Evolutionary conservation across 2,797 vertebrate species (phyloP).

Genomic region (Epinephelus coioides): DNA sequence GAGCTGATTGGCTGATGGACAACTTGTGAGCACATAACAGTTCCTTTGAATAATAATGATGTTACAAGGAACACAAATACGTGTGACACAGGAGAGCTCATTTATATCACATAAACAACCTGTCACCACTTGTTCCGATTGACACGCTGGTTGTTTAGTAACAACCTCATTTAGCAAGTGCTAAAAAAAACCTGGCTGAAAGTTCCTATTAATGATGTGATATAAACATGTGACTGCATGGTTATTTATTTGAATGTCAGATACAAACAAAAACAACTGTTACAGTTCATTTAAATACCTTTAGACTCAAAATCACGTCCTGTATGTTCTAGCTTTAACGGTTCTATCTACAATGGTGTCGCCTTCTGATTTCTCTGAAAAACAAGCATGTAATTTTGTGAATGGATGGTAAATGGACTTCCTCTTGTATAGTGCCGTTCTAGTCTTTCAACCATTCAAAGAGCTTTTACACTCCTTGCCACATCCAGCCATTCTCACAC

Average conservation of each 20-base stretch:
- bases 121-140: not conserved
- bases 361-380: too few relatives aligned
- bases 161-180: not conserved
- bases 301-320: too few relatives aligned
- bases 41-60: conserved; percentile 34
- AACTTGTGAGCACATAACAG: conserved; percentile 19
- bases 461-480: too few relatives aligned
- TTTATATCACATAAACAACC: conserved; percentile 17
- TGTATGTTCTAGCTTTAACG: too few relatives aligned
- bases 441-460: too few relatives aligned
- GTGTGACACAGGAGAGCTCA: not conserved
- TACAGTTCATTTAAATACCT: not conserved
- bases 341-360: too few relatives aligned
- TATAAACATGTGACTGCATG: not conserved
- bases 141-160: not conserved
- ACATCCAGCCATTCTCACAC: too few relatives aligned
- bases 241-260: not conserved
- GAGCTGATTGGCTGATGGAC: conserved; percentile 29
- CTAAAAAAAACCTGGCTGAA: not conserved
- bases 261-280: not conserved
- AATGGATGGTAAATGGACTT: too few relatives aligned
- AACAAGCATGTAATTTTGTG: too few relatives aligned
- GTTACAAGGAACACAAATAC: conserved; percentile 17
- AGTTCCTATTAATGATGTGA: not conserved
- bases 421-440: too few relatives aligned